A percentile compares a stretch with the other conserved stretches of the same genome.
These are phyloP conservation scores for Gymnoscopelus microlampas DNA, from an alignment of 2,797 vertebrate genomes.

Conservation along the genomic window DNA sequence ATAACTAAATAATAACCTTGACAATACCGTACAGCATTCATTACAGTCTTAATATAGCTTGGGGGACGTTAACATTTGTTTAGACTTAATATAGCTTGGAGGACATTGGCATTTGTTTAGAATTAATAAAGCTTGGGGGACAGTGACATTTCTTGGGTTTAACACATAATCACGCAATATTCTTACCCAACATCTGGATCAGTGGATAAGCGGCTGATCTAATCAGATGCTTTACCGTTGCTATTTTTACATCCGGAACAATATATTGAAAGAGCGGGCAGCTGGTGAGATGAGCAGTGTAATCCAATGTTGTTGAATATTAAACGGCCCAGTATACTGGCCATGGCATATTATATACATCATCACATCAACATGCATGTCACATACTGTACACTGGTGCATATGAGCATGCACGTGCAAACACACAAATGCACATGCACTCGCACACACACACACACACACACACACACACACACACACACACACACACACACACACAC, in stretches of 20 bases:
- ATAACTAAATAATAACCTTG: too few species aligned
- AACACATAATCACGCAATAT: too few species aligned
- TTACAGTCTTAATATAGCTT: too few species aligned
- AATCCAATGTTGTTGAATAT: constrained; percentile 57
- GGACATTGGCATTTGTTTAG: too few species aligned
- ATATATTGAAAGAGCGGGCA: constrained; percentile 34
- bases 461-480: neutral
- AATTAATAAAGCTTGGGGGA: too few species aligned
- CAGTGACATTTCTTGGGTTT: too few species aligned
- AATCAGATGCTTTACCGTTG: constrained; percentile 22
- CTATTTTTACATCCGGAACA: neutral
- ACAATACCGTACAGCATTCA: too few species aligned
- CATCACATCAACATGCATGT: constrained; percentile 27
- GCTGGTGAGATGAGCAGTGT: constrained; percentile 27
- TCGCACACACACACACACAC: neutral
- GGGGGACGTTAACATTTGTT: too few species aligned
- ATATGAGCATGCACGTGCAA: neutral
- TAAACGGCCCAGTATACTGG: constrained; percentile 24
- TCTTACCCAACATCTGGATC: too few species aligned
- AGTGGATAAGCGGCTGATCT: constrained; percentile 25
- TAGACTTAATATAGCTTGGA: neutral
- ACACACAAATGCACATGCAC: neutral
- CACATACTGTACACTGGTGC: constrained; percentile 19
- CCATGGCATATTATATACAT: constrained; percentile 15
- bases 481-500: neutral